A percentile compares a stretch with the other conserved stretches of the same genome.
Conservation (phyloP, 2,888 invertebrate species). For the Nomada lathburiana region DNA sequence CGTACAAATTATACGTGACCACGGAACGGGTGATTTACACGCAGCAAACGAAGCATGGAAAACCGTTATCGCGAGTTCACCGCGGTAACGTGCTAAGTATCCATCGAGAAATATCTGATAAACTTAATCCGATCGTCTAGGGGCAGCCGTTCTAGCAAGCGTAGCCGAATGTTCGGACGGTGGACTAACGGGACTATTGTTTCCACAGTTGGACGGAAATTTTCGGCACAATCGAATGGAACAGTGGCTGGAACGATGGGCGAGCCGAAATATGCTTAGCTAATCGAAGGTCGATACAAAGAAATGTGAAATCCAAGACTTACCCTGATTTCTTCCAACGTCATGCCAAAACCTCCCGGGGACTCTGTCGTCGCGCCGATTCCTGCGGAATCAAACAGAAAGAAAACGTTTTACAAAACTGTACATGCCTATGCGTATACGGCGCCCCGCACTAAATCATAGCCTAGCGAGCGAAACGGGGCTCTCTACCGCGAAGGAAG, state of each 20-base stretch:
- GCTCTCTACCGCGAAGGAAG: not conserved
- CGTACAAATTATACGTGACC: slow-evolving; percentile 62
- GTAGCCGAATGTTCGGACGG: slow-evolving; percentile 24
- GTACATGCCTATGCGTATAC: not conserved
- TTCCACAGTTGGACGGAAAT: not conserved
- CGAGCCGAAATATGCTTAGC: too few relatives aligned
- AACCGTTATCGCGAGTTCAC: slow-evolving; percentile 52
- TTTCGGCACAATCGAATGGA: not conserved
- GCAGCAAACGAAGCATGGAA: slow-evolving; percentile 56
- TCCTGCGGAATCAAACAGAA: slow-evolving; percentile 9
- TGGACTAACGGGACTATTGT: not conserved
- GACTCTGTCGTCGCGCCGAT: slow-evolving; percentile 16
- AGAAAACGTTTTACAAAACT: not conserved
- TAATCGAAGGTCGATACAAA: too few relatives aligned
- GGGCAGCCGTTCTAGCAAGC: slow-evolving; percentile 48
- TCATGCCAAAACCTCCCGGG: slow-evolving; percentile 4
- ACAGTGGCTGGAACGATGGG: too few relatives aligned
- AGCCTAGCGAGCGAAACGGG: slow-evolving; percentile 6
- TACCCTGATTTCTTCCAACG: slow-evolving; percentile 16
- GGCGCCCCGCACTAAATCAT: slow-evolving; percentile 12
- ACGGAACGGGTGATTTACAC: slow-evolving; percentile 63
- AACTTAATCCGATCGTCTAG: slow-evolving; percentile 51
- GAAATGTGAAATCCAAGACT: not conserved
- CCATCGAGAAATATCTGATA: slow-evolving; percentile 60
- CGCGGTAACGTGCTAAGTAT: slow-evolving; percentile 52